phyloP scores from a whole-genome alignment of 2,797 vertebrate species.

The Phaenicophaeus curvirostris region DNA sequence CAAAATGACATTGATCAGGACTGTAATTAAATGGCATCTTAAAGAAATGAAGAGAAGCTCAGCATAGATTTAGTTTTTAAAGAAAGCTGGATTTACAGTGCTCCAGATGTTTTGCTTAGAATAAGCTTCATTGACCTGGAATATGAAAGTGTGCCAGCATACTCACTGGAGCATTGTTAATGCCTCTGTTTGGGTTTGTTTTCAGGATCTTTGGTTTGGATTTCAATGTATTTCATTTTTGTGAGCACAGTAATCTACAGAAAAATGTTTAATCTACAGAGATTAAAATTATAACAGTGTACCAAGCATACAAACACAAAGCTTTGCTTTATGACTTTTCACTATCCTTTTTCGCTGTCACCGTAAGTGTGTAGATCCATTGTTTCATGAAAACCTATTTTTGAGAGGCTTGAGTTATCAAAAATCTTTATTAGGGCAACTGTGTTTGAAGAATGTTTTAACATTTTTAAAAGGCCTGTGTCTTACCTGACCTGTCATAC shows the following conservation, averaged over 20 bases:
- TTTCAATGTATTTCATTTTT: conserved; percentile 28
- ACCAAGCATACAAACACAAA: background rate
- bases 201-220: conserved; percentile 29
- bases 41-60: conserved; percentile 38
- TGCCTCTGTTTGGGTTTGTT: conserved; percentile 35
- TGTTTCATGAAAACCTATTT: background rate
- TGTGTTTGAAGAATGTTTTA: background rate
- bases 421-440: background rate
- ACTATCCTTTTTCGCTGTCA: background rate
- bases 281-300: conserved; percentile 1
- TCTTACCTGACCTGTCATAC: background rate
- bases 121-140: conserved; percentile 67
- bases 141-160: conserved; percentile 15
- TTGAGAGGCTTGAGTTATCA: background rate
- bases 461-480: background rate
- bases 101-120: conserved; percentile 69
- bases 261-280: background rate
- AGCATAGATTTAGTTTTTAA: conserved; percentile 29
- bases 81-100: conserved; percentile 42
- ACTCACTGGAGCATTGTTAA: conserved; percentile 52
- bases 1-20: conserved; percentile 1
- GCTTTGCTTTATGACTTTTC: background rate
- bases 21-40: conserved; percentile 36
- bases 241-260: background rate
- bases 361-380: background rate